Percentiles rank a stretch among this genome's conserved stretches.
These are phyloP conservation scores for Synodontis membranacea DNA, from an alignment of 2,113 vertebrate genomes.

Conservation along the genomic window DNA sequence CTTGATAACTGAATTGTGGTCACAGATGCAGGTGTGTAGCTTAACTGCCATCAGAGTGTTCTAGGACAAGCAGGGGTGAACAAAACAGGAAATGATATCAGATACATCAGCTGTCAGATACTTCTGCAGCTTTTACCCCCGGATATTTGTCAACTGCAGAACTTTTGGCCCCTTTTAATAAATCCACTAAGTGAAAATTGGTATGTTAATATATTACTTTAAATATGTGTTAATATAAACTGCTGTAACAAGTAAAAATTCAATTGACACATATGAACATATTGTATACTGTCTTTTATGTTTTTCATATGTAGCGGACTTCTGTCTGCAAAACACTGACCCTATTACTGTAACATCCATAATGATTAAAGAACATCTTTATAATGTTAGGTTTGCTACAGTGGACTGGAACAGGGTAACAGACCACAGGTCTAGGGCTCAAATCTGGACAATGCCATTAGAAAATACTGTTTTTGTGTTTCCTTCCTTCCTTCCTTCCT, in stretches of 20 bases:
- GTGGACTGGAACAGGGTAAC: too few relatives aligned
- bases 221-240: background rate
- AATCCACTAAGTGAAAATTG: background rate
- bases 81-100: conserved; percentile 34
- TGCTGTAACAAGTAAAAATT: background rate
- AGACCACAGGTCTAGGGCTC: background rate
- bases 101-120: conserved; percentile 17
- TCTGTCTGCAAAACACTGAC: background rate
- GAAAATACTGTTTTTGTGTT: too few relatives aligned
- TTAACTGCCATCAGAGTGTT: background rate
- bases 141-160: background rate
- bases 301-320: background rate
- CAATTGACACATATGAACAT: background rate
- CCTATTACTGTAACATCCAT: background rate
- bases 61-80: conserved; percentile 13
- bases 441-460: background rate
- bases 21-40: conserved; percentile 29
- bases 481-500: too few relatives aligned
- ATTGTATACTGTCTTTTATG: background rate
- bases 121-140: conserved; percentile 13
- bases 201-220: background rate
- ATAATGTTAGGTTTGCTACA: background rate
- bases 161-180: background rate
- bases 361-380: background rate
- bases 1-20: conserved; percentile 29